Evolutionary conservation across 1,140 invertebrate species (phyloP).

Genomic region (Telenomus remus): DNA sequence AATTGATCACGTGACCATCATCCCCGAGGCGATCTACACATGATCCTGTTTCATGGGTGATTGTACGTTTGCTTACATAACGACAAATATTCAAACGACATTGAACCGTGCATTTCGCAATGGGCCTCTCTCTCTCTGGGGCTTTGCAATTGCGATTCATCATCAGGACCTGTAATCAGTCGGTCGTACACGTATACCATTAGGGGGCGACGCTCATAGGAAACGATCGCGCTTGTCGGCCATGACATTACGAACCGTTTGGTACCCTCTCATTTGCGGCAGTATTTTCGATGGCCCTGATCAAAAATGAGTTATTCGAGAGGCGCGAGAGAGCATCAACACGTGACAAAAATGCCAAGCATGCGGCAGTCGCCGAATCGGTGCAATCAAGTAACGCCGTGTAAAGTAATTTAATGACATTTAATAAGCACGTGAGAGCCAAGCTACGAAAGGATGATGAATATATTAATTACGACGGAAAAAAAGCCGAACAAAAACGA

Average conservation of each 20-base stretch:
- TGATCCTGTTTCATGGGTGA: background rate
- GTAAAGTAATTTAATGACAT: conserved; percentile 25
- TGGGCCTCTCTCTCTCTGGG: conserved; percentile 31
- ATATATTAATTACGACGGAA: conserved; percentile 47
- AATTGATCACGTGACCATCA: background rate
- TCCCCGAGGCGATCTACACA: background rate
- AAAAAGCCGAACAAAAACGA: conserved; percentile 15
- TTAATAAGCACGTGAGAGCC: conserved; percentile 34
- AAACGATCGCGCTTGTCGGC: conserved; percentile 39
- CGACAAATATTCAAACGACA: conserved; percentile 42
- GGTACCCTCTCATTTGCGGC: conserved; percentile 48
- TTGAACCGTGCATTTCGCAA: conserved; percentile 29
- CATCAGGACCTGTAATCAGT: conserved; percentile 48
- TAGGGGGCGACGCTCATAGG: conserved; percentile 36
- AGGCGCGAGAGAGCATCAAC: conserved; percentile 25
- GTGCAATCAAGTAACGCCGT: conserved; percentile 34
- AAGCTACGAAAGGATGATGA: conserved; percentile 25
- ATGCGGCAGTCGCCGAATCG: conserved; percentile 29
- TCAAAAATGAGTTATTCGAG: conserved; percentile 49
- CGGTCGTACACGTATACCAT: conserved; percentile 35
- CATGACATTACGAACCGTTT: conserved; percentile 33
- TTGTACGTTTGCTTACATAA: conserved; percentile 37
- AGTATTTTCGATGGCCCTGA: conserved; percentile 26
- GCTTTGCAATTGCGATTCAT: conserved; percentile 45
- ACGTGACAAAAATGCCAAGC: conserved; percentile 42